phyloP scores from a whole-genome alignment of 2,888 invertebrate genomes.

The Chrysolina haemoptera region DNA sequence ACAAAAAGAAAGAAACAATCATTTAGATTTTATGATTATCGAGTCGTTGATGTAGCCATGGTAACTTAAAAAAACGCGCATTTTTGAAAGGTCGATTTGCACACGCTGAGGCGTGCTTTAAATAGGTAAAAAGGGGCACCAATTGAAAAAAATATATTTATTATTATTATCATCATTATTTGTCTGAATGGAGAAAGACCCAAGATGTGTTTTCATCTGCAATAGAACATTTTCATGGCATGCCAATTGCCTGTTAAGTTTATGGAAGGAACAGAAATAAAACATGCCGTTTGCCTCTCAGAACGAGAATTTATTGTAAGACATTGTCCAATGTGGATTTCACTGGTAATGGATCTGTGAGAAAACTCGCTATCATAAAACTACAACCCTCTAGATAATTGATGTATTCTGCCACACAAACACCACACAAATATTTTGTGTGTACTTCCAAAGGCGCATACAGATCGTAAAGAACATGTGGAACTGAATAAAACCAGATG shows the following conservation, averaged over 20 bases:
- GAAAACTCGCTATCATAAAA: constrained; percentile 6
- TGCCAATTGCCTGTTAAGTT: not conserved
- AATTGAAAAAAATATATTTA: no score
- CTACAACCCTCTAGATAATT: constrained; percentile 21
- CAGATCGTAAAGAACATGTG: constrained; percentile 5
- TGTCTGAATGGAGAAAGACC: not conserved
- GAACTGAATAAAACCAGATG: constrained; percentile 7
- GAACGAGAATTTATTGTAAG: not conserved
- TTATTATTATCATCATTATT: not conserved
- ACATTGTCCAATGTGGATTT: constrained; percentile 4
- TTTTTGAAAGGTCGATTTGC: no score
- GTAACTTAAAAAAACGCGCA: no score
- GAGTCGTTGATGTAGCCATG: no score
- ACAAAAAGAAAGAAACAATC: no score
- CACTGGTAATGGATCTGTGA: constrained; percentile 1
- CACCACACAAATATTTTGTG: constrained; percentile 4
- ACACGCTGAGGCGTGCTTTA: no score
- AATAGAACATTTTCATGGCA: not conserved
- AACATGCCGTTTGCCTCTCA: not conserved
- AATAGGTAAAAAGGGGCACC: no score
- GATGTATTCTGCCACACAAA: constrained; percentile 23
- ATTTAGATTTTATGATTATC: no score
- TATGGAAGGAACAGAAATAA: not conserved
- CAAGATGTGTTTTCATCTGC: not conserved
- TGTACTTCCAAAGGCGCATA: not conserved